phyloP scores from a whole-genome alignment of 2,888 invertebrate species.

The Schizaphis graminum region DNA sequence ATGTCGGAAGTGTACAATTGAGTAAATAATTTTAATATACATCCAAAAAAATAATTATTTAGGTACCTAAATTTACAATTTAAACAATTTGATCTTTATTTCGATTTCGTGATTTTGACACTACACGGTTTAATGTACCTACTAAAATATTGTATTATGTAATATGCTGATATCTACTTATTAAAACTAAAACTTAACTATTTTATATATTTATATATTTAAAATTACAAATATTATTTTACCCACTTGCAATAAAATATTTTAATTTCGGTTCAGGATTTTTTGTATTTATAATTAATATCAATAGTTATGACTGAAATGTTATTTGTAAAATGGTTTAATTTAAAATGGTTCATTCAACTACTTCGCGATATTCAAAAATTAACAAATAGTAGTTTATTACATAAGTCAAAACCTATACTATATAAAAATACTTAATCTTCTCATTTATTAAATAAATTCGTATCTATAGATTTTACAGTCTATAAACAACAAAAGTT shows the following conservation, averaged over 20 bases:
- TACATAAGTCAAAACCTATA: neutral
- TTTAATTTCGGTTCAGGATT: neutral
- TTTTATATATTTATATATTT: neutral
- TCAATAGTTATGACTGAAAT: neutral
- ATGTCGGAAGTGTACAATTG: neutral
- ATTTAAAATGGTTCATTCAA: neutral
- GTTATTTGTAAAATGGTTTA: neutral
- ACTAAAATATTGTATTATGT: neutral
- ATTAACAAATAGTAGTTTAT: neutral
- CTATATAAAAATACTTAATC: neutral
- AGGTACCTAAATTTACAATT: neutral
- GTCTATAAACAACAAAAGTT: neutral
- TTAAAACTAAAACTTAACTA: neutral
- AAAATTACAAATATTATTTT: neutral
- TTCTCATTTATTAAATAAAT: neutral
- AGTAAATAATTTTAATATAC: neutral
- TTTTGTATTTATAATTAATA: neutral
- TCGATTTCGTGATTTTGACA: neutral
- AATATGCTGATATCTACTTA: neutral
- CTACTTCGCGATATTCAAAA: neutral
- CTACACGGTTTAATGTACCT: neutral
- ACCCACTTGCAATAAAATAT: neutral
- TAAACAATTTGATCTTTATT: neutral
- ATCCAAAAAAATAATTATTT: neutral
- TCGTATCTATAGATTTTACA: neutral